Evolutionary conservation across 2,113 vertebrate genomes (phyloP), one percentile per base, ranked within the genome.

Genomic region (Odontophorus gujanensis): DNA sequence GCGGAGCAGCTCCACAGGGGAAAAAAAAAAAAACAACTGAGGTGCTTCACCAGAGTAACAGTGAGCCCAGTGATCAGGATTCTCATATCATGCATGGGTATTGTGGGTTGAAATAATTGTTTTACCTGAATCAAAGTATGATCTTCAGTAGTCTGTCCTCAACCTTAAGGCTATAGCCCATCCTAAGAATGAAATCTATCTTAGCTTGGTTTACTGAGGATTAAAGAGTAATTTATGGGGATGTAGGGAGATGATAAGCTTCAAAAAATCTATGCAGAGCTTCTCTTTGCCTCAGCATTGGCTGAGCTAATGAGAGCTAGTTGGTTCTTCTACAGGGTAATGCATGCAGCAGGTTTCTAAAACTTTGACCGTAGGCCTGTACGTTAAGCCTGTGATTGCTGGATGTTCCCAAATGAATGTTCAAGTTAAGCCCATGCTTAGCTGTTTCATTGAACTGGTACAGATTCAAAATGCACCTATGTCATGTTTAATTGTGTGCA

Each of bases 1-100:
- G 17, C 9, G 25, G 28, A 74, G 47, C 32, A 22, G n/a, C 13
- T 82, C 20, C 1, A 11, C 22, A 17, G 55, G 34, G 79, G 32
- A 68, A 57, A 25, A 50, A 50, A 24, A 21, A 20, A 20, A 21
- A 20, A 47, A 47, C 8, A 47, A 47, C 19, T 2, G 87, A 74
- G 59, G 15, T 50, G n/a, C 18, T 14, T 34, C 30, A 50, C 22
- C 13, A 21, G 42, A 38, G 3, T 57, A 79, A 21, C 48, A 30
- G 3, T 0, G 62, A 51, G 30, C 26, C 47, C 1, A 1, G 10
- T 21, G 32, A 20, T 40, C 9, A 21, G 48, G 48, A 2, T 68
- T 63, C 32, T 62, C 8, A 25, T 8, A 1, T 16, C 26, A 7
- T 19, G 6, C 13, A 17, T 17, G 50, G 40, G 17, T 13, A 7